Evolutionary conservation across 2,888 invertebrate genomes (phyloP).

Genomic region (Luperina testacea): DNA sequence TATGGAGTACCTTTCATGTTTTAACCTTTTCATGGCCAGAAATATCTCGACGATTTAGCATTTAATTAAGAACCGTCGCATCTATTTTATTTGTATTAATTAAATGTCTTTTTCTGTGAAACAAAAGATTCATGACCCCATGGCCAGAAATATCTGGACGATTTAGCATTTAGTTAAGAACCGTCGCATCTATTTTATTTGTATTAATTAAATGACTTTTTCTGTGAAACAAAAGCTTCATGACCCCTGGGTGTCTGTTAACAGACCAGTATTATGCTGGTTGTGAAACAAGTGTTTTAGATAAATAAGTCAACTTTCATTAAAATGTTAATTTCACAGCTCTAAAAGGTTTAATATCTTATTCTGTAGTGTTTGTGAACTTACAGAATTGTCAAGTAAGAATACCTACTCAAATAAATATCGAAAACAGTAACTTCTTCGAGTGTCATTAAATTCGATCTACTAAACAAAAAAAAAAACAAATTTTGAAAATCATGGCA

Average conservation of each 20-base stretch:
- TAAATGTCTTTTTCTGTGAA: slow-evolving; percentile 6
- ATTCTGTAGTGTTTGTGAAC: background rate
- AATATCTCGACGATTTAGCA: slow-evolving; percentile 47
- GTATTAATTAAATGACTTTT: slow-evolving; percentile 11
- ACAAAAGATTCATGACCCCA: slow-evolving; percentile 30
- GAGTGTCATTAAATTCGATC: background rate
- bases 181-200: slow-evolving; percentile 3
- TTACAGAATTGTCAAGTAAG: too few relatives aligned
- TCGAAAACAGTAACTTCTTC: background rate
- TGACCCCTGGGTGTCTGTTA: background rate
- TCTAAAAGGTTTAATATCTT: background rate
- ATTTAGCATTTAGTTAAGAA: slow-evolving; percentile 31
- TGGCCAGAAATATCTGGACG: slow-evolving; percentile 61
- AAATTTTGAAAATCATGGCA: background rate
- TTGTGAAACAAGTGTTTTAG: background rate
- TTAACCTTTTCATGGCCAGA: slow-evolving; percentile 70
- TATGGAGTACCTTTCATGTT: slow-evolving; percentile 68
- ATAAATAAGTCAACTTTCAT: slow-evolving; percentile 14
- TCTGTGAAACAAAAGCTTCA: background rate
- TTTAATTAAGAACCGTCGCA: slow-evolving; percentile 1
- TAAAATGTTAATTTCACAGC: background rate
- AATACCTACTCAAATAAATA: background rate
- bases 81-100: slow-evolving; percentile 15
- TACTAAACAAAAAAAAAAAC: background rate
- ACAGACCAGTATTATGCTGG: background rate